These are phyloP conservation scores for Cantharis rustica DNA, from an alignment of 2,888 invertebrate genomes.

Conservation along the genomic window DNA sequence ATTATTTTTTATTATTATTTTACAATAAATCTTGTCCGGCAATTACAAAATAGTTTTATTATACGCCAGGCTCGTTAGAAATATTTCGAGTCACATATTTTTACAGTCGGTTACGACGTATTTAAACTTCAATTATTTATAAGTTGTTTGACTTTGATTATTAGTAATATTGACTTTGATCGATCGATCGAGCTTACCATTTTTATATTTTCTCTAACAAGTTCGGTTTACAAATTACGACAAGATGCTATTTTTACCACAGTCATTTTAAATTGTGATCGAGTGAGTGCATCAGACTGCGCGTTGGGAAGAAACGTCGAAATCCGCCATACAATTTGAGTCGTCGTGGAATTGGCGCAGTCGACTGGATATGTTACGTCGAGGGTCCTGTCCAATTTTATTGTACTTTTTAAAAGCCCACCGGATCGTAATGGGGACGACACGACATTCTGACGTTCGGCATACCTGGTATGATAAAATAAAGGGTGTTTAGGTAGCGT, in stretches of 20 bases:
- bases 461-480: conserved; percentile 7
- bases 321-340: not conserved
- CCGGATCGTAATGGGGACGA: not conserved
- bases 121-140: conserved; percentile 36
- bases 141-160: conserved; percentile 54
- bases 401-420: not conserved
- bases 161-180: conserved; percentile 57
- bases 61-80: not conserved
- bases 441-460: not conserved
- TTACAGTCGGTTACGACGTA: conserved; percentile 24
- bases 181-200: conserved; percentile 49
- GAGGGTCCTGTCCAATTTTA: not conserved
- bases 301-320: not conserved
- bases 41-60: not conserved
- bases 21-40: not conserved
- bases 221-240: conserved; percentile 4
- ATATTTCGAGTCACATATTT: conserved; percentile 16
- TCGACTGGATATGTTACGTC: not conserved
- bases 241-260: conserved; percentile 2
- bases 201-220: conserved; percentile 43
- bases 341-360: not conserved
- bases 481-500: conserved; percentile 31
- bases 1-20: conserved; percentile 32
- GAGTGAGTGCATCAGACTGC: not conserved
- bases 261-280: not conserved